phyloP scores from a whole-genome alignment of 2,797 vertebrate genomes.

The Percopsis omiscomaycus region DNA sequence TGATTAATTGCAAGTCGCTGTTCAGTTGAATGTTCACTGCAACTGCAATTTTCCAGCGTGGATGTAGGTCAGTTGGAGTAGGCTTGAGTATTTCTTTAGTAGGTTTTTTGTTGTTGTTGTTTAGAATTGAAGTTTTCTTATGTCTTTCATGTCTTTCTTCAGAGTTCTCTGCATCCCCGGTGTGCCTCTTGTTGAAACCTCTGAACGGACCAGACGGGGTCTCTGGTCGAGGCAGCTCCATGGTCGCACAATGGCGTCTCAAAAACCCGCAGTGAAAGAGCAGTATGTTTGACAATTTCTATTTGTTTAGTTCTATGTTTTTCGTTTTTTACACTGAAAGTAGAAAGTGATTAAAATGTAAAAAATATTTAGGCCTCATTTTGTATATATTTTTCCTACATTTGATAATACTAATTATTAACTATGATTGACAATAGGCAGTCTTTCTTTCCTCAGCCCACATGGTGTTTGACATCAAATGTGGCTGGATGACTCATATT shows the following conservation, averaged over 20 bases:
- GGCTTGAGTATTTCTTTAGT: neutral
- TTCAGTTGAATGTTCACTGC: neutral
- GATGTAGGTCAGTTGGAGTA: neutral
- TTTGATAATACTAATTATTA: conserved; percentile 9
- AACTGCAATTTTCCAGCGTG: neutral
- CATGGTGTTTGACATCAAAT: conserved; percentile 30
- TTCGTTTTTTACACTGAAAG: too few relatives aligned
- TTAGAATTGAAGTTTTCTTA: neutral
- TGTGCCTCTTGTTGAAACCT: conserved; percentile 47
- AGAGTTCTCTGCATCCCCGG: conserved; percentile 55
- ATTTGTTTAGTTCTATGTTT: neutral
- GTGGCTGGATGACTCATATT: conserved; percentile 49
- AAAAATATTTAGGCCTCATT: too few relatives aligned
- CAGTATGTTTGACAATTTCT: conserved; percentile 67
- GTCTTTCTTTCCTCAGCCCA: conserved; percentile 27
- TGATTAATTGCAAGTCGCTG: neutral
- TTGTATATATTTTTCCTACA: too few relatives aligned
- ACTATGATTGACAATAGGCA: conserved; percentile 36
- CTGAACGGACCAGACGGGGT: conserved; percentile 66
- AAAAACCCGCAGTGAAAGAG: conserved; percentile 66
- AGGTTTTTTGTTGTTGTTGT: neutral
- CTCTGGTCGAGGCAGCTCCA: conserved; percentile 57
- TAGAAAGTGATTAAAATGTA: too few relatives aligned
- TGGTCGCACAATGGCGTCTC: conserved; percentile 72
- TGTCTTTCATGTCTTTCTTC: conserved; percentile 36